Evolutionary conservation across 2,797 vertebrate species (phyloP), one percentile per base, ranked within the genome.

Genomic region (Malurus splendens): DNA sequence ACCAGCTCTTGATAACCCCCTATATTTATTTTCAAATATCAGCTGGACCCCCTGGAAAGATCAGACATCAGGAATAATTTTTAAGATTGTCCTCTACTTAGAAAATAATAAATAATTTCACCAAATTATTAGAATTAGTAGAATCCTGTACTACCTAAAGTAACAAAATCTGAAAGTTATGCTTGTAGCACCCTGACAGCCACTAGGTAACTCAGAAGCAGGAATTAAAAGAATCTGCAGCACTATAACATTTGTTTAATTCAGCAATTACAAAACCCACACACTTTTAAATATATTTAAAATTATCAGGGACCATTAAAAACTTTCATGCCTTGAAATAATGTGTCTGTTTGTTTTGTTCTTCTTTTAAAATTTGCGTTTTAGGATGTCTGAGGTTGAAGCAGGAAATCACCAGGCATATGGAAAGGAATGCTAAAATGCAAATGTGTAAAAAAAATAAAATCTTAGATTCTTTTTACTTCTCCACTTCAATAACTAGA

Each of bases 251-350:
- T 9, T 23, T 3, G 68, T 55, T 65, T 72, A 89, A 65, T 83
- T 44, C 25, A 62, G 33, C 13, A 45, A 12, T 33, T 75, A 7
- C 38, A 52, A 65, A 82, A 36, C 0, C 0, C 0, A 1, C 3
- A 20, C 2, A 7, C 4, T 67, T 82, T 18, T 14, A 39, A 56
- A 83, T 14, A 47, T 4, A 64, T 12, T 36, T 52, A 33, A 57
- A 88, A 55, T 39, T 73, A 78, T 25, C 10, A 50, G 12, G 48
- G 6, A 86, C 38, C 2, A 33, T 51, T 38, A 82, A 42, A 42
- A 60, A 77, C 4, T 28, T 9, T n/a, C 16, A 57, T 14, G 19
- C 10, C 39, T 47, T 56, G 50, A 59, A 84, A 86, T 50, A 81
- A 32, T 9, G 5, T 20, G 4, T 41, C 38, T 54, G 2, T 22